Conservation (phyloP, 1,140 invertebrate genomes). For the Onthophagus taurus region DNA sequence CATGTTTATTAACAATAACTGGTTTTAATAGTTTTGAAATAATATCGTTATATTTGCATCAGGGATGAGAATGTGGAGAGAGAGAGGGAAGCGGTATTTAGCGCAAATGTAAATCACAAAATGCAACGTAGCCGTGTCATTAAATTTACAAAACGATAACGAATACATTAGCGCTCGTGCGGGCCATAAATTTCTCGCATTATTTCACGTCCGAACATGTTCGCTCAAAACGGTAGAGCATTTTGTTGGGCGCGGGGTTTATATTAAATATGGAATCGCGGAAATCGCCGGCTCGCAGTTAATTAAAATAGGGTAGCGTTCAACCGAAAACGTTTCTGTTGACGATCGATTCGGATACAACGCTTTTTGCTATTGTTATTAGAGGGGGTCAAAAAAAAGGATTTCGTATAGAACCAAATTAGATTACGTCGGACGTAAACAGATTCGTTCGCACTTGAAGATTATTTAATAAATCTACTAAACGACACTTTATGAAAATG, state of each 20-base stretch:
- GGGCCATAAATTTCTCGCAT: constrained; percentile 5
- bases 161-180: too few relatives aligned
- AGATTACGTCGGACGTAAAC: constrained; percentile 19
- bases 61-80: too few relatives aligned
- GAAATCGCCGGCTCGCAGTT: constrained; percentile 12
- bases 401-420: constrained; percentile 8
- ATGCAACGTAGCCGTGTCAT: too few relatives aligned
- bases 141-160: too few relatives aligned
- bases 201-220: constrained; percentile 11
- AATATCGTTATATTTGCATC: not conserved
- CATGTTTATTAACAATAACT: too few relatives aligned
- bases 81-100: too few relatives aligned
- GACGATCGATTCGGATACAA: too few relatives aligned
- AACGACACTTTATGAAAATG: constrained; percentile 23
- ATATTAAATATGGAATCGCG: constrained; percentile 12
- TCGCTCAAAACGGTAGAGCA: constrained; percentile 11
- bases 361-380: too few relatives aligned
- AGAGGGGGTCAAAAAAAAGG: too few relatives aligned
- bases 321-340: too few relatives aligned
- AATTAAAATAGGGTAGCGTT: constrained; percentile 13
- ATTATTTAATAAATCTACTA: constrained; percentile 21
- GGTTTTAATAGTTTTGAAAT: not conserved
- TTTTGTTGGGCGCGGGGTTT: constrained; percentile 3
- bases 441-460: constrained; percentile 18
- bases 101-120: too few relatives aligned